Percentiles rank a stretch among this genome's conserved stretches.
These are phyloP conservation scores for Ypsolopha scabrella DNA, from an alignment of 2,888 invertebrate species.

Conservation along the genomic window DNA sequence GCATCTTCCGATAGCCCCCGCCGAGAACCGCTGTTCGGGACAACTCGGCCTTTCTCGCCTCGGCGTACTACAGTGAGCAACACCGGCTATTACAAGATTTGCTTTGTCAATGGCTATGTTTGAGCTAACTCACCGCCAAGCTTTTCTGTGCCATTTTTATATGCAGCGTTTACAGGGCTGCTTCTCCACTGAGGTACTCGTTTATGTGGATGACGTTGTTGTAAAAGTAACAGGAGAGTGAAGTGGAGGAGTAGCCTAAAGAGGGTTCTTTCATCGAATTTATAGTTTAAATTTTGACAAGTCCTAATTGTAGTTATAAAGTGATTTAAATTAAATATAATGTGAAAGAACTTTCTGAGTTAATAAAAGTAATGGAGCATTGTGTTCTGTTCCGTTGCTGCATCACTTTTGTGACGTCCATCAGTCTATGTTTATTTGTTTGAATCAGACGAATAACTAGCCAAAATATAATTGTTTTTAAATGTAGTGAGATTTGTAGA, in stretches of 20 bases:
- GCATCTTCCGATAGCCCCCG: slow-evolving; percentile 69
- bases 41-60: slow-evolving; percentile 65
- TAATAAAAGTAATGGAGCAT: background rate
- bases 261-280: background rate
- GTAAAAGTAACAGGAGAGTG: too few species aligned
- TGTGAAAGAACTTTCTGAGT: background rate
- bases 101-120: slow-evolving; percentile 70
- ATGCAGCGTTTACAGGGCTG: too few species aligned
- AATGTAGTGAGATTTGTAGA: background rate
- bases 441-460: background rate
- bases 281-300: background rate
- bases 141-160: background rate
- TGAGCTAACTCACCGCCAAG: slow-evolving; percentile 23
- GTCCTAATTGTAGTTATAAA: background rate
- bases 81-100: slow-evolving; percentile 69
- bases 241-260: too few species aligned
- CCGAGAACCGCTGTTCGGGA: slow-evolving; percentile 51
- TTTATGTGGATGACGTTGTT: too few species aligned
- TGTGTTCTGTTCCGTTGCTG: background rate
- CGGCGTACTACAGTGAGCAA: slow-evolving; percentile 70
- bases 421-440: background rate
- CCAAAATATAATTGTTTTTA: background rate
- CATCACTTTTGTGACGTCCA: background rate
- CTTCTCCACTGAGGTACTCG: too few species aligned
- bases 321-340: background rate